Evolutionary conservation across 2,113 vertebrate genomes (phyloP).

Genomic region (Solea solea): DNA sequence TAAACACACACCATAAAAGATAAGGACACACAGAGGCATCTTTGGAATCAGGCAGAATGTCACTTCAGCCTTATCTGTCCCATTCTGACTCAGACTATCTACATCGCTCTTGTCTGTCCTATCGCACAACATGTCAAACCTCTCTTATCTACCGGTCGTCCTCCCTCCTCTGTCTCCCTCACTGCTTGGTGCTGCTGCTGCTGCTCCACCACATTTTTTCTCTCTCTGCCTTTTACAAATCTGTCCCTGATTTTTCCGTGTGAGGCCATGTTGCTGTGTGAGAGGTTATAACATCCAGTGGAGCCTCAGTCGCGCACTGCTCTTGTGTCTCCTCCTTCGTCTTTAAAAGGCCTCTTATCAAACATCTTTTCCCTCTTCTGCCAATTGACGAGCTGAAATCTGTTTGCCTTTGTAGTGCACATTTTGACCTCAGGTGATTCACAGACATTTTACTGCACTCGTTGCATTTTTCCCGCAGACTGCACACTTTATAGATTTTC

Average conservation of each 20-base stretch:
- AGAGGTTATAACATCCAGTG: neutral
- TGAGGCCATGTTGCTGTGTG: constrained; percentile 8
- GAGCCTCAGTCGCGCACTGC: constrained; percentile 10
- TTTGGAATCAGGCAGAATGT: constrained; percentile 67
- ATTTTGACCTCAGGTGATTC: constrained; percentile 7
- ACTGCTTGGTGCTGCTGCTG: constrained; percentile 46
- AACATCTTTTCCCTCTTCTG: constrained; percentile 13
- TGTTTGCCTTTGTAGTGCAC: neutral
- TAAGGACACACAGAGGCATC: constrained; percentile 65
- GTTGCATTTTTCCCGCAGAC: no score
- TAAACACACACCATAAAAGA: constrained; percentile 54
- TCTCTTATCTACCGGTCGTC: constrained; percentile 41
- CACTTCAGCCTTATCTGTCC: constrained; percentile 60
- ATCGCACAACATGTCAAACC: constrained; percentile 60
- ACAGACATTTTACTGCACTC: constrained; percentile 1
- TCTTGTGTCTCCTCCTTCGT: constrained; percentile 8
- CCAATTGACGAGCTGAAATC: neutral
- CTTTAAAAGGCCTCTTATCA: constrained; percentile 6
- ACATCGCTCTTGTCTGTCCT: constrained; percentile 48
- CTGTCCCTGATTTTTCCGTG: constrained; percentile 27
- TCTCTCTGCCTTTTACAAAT: constrained; percentile 23
- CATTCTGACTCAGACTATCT: constrained; percentile 46
- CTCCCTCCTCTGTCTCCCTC: constrained; percentile 34
- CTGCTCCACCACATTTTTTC: constrained; percentile 72
- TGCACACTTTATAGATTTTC: no score